These are phyloP conservation scores for Montipora capitata DNA, from an alignment of 92 coral and sea anemone genomes.

Conservation along the genomic window DNA sequence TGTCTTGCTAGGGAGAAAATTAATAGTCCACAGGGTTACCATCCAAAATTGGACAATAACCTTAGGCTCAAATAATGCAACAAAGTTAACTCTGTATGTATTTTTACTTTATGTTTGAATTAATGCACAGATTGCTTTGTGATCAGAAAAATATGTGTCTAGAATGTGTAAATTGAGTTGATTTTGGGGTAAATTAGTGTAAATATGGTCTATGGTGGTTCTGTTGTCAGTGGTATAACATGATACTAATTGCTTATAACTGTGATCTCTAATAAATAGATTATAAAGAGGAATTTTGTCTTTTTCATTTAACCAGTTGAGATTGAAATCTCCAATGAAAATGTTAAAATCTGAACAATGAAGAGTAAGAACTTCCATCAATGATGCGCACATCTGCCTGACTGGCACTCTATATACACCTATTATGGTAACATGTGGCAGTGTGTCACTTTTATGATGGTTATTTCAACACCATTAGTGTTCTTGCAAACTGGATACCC, in stretches of 20 bases:
- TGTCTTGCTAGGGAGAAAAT: background rate
- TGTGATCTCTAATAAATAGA: background rate
- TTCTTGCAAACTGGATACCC: background rate
- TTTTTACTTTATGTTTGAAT: background rate
- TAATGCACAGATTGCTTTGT: background rate
- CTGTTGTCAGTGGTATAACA: background rate
- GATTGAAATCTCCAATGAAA: too few species aligned
- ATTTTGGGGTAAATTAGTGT: constrained; percentile 1
- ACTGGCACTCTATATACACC: background rate
- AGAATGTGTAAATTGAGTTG: constrained; percentile 1
- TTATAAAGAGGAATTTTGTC: background rate
- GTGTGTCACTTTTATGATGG: background rate
- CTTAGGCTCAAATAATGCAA: background rate
- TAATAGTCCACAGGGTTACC: background rate
- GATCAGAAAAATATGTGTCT: constrained; percentile 8
- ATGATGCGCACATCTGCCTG: background rate
- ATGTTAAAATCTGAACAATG: background rate
- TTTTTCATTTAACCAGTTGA: background rate
- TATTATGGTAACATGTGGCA: background rate
- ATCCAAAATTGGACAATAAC: constrained; percentile 8
- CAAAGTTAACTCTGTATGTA: background rate
- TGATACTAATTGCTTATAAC: background rate
- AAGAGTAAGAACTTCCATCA: background rate
- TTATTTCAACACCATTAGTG: background rate
- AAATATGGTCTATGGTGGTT: constrained; percentile 18